Percentiles rank a stretch among this genome's conserved stretches.
phyloP scores from a whole-genome alignment of 2,113 vertebrate genomes.

The Actenoides hombroni region DNA sequence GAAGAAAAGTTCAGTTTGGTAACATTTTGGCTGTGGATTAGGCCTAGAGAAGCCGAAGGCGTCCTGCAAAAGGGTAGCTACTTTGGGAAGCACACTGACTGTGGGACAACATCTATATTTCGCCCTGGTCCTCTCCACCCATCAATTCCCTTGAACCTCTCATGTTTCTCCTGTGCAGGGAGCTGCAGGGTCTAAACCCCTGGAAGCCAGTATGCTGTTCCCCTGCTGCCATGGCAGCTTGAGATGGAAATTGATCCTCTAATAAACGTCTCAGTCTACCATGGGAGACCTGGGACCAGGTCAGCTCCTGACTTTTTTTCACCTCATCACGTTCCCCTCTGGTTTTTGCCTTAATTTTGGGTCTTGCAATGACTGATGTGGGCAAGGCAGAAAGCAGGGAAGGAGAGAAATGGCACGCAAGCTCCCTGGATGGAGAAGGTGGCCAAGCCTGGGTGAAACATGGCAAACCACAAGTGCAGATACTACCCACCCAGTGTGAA shows the following conservation, averaged over 20 bases:
- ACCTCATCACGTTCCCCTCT: not conserved
- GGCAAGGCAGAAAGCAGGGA: not conserved
- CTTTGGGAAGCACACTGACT: not conserved
- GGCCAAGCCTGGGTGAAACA: not conserved
- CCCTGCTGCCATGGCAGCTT: not conserved
- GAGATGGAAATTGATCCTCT: not conserved
- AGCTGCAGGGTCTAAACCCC: not conserved
- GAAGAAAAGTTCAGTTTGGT: not conserved
- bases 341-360: not conserved
- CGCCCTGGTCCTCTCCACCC: not conserved
- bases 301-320: not conserved
- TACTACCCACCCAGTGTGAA: not conserved
- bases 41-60: not conserved
- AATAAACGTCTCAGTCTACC: not conserved
- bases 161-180: accelerated
- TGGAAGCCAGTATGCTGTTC: not conserved
- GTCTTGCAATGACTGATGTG: not conserved
- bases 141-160: not conserved
- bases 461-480: not conserved
- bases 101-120: not conserved
- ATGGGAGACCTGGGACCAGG: accelerated
- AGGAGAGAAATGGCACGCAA: not conserved
- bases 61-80: not conserved
- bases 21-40: not conserved
- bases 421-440: not conserved